Base-by-base conservation (phyloP, 2,797 vertebrate species). In the Spinus olivaceus region DNA sequence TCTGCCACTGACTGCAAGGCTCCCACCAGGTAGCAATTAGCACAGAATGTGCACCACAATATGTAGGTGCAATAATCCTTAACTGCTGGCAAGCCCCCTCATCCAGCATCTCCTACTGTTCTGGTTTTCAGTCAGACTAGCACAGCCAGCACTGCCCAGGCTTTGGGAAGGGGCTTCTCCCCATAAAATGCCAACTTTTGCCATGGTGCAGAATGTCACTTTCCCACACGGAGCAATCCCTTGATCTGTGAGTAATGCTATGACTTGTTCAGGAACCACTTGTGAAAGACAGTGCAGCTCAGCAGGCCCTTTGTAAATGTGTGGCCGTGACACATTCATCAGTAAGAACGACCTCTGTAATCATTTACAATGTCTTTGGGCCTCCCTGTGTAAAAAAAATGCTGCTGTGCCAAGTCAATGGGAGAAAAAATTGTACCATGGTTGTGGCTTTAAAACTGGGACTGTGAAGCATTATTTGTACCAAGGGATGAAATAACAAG, bases 401-500 rank as follows among this genome's bases (percentile, higher is more conserved):
- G 61, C 49, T 60, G 22, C 90, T 94, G 56, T 47, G 49, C 64
- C 71, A 86, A 80, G 71, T 56, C 77, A 60, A 16, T 11, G 72
- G 91, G 67, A 91, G 77, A 97, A 97, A 97, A 93, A 95, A 51
- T 76, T 88, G 59, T 89, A 90, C 2, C 0, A 0, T 77, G 60
- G 80, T 94, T 93, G 89, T 57, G 46, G 79, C 76, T 92, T 95
- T 94, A 84, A 91, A 94, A 87, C 14, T 1, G 1, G 59, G 90
- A 93, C 88, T 80, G 61, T 60, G 80, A 95, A 92, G 87, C 84
- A 72, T 94, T 93, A 96, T 94, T 95, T 93, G 88, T 81, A 77
- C 64, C 72, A 5, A 95, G 94, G 92, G 94, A 97, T 95, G 88
- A 97, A 94, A 94, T 81, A 87, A 54, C 64, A 96, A 95, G 69